Conservation (phyloP, 2,113 vertebrate genomes). For the Halichoerus grypus region DNA sequence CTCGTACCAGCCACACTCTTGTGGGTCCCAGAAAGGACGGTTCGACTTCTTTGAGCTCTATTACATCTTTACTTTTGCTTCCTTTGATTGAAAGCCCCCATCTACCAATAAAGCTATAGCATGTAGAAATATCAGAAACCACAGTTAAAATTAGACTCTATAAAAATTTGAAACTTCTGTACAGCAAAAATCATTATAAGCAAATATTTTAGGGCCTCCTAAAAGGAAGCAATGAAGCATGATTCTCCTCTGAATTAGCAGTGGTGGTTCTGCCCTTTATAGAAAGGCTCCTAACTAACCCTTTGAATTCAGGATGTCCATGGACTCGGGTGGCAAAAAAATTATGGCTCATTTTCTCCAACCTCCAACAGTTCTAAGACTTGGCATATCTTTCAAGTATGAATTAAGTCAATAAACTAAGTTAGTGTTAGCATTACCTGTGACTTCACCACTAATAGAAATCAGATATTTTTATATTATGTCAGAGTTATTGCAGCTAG, state of each 20-base stretch:
- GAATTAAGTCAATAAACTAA: neutral
- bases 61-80: neutral
- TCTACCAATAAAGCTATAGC: neutral
- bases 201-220: neutral
- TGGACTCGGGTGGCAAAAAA: neutral
- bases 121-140: neutral
- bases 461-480: neutral
- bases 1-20: neutral
- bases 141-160: neutral
- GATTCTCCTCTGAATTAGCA: neutral
- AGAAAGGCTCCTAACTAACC: neutral
- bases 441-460: neutral
- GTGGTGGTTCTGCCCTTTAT: neutral
- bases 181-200: neutral
- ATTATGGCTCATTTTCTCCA: neutral
- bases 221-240: neutral
- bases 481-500: neutral
- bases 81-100: neutral
- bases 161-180: neutral
- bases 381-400: neutral
- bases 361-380: neutral
- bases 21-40: neutral
- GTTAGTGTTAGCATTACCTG: neutral
- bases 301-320: neutral
- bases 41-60: neutral